Percentiles rank a stretch among this genome's conserved stretches.
Evolutionary conservation across 2,888 invertebrate genomes (phyloP).

Genomic region (Punctoribates punctum): DNA sequence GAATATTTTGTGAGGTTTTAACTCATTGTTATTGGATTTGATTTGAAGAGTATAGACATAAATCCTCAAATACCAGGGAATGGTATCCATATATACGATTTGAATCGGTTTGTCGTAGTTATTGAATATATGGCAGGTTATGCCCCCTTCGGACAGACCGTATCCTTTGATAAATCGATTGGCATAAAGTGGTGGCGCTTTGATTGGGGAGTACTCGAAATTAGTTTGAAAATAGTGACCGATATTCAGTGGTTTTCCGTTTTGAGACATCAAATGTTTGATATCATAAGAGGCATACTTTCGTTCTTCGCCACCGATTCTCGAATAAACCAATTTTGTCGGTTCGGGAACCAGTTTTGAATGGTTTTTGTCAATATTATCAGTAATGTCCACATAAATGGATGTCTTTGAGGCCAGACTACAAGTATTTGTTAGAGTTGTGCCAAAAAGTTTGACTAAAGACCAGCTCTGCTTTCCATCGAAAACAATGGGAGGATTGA

Average conservation of each 20-base stretch:
- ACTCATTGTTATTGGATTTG: constrained; percentile 51
- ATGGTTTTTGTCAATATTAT: constrained; percentile 59
- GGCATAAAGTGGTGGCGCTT: constrained; percentile 24
- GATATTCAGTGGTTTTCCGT: constrained; percentile 23
- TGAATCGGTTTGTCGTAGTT: constrained; percentile 61
- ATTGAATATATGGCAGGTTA: constrained; percentile 67
- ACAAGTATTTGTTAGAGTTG: constrained; percentile 75
- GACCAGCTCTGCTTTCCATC: constrained; percentile 64
- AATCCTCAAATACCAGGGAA: constrained; percentile 68
- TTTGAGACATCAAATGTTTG: constrained; percentile 53
- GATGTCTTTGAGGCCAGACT: constrained; percentile 72
- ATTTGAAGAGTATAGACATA: constrained; percentile 82
- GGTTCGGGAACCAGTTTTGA: constrained; percentile 66
- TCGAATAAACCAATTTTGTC: constrained; percentile 59
- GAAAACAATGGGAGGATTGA: constrained; percentile 67
- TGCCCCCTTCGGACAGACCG: constrained; percentile 85
- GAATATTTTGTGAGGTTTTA: constrained; percentile 44
- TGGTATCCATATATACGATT: constrained; percentile 78
- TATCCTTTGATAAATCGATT: constrained; percentile 63
- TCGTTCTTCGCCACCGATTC: constrained; percentile 66
- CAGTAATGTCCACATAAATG: constrained; percentile 74
- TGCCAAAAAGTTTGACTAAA: constrained; percentile 77
- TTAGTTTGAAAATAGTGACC: constrained; percentile 33
- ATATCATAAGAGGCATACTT: constrained; percentile 70
- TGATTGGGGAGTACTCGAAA: background rate